These are phyloP conservation scores for Polypterus bichir DNA, from an alignment of 2,113 vertebrate genomes.

Conservation along the genomic window DNA sequence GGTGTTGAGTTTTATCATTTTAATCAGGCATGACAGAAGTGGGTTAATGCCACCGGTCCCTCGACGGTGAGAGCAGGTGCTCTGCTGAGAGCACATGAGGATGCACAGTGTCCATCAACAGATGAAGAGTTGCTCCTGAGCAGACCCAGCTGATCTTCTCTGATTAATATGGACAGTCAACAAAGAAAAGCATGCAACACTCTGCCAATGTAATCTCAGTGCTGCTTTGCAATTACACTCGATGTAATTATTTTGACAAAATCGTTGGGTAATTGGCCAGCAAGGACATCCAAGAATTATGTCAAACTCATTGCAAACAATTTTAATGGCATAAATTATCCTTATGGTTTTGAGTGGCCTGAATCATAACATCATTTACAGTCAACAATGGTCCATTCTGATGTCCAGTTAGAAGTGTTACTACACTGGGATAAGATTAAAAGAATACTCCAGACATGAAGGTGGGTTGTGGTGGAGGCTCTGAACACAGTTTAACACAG, in stretches of 20 bases:
- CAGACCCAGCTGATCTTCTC: constrained; percentile 19
- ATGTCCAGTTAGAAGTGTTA: constrained; percentile 9
- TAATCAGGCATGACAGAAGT: constrained; percentile 46
- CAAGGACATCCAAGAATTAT: constrained; percentile 25
- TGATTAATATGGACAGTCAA: constrained; percentile 25
- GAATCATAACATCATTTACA: constrained; percentile 26
- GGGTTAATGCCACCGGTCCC: constrained; percentile 32
- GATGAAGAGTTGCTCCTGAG: constrained; percentile 2
- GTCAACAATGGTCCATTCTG: constrained; percentile 13
- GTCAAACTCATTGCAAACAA: constrained; percentile 21
- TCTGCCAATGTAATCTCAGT: background rate
- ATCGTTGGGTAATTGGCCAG: constrained; percentile 31
- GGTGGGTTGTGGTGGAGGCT: too few relatives aligned
- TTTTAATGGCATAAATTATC: constrained; percentile 25
- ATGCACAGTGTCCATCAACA: constrained; percentile 17
- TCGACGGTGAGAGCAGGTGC: constrained; percentile 19
- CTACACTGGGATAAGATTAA: background rate
- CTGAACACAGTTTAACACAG: too few relatives aligned
- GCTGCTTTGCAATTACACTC: background rate
- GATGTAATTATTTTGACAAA: constrained; percentile 7
- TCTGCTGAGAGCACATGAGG: constrained; percentile 10
- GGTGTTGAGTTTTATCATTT: constrained; percentile 20
- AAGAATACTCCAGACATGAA: too few relatives aligned
- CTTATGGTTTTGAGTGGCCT: constrained; percentile 24
- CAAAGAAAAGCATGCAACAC: background rate